Base-by-base conservation (phyloP, 2,113 vertebrate genomes). In the Perca flavescens region DNA sequence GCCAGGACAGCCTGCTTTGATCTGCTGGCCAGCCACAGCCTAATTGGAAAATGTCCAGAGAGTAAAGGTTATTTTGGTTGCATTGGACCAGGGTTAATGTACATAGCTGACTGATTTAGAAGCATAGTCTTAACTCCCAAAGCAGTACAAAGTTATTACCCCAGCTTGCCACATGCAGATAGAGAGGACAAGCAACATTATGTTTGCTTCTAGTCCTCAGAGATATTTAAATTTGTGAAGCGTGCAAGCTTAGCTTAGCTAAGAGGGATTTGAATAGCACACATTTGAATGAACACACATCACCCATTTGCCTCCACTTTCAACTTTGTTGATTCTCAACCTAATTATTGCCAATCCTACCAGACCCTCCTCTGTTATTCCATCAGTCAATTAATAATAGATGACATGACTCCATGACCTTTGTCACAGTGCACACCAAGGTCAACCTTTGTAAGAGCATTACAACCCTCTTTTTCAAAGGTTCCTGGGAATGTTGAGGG, bases 381-480 rank as follows among this genome's bases (percentile, higher is more conserved):
- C 11, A 10, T 54, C 36, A 57, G 63, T 63, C 68, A 54, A 43
- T 57, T 66, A 62, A 78, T 67, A 77, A 69, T 21, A 80, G 56
- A 82, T 68, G 86, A 73, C 19, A 4, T 10, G 2, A 73, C 60
- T 82, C 53, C 13, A 21, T 83, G 83, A 92, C 88, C 82, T 87
- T 83, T 87, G 74, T 82, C 47, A 83, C 69, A 82, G 52, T 84
- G 79, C 63, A 81, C 43, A 13, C 57, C 43, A 72, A 66, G 85
- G 86, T 89, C 74, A 80, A 74, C 68, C 82, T 86, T 82, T 70
- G 64, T 89, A 91, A 90, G 87, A 90, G 88, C 84, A 92, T 93
- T 88, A 90, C 22, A 19, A 49, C n/a, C 61, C 69, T 86, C 54
- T 77, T 76, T 84, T n/a, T 56, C 34, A 19, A 12, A 79, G 57